phyloP scores from a whole-genome alignment of 2,797 vertebrate species.

The Lophotriccus pileatus region DNA sequence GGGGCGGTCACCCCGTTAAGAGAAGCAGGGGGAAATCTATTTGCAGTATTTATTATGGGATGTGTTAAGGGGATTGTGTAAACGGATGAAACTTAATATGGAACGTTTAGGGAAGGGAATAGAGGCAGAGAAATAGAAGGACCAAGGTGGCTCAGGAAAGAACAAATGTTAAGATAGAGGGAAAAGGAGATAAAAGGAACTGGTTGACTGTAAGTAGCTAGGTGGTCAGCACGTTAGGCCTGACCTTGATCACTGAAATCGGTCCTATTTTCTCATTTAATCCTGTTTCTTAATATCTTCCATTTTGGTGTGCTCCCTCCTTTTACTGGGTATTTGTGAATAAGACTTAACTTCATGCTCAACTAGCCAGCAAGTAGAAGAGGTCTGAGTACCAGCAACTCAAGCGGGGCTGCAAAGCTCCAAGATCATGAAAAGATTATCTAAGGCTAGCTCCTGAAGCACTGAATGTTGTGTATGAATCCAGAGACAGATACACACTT shows the following conservation, averaged over 20 bases:
- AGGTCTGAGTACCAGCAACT: neutral
- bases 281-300: neutral
- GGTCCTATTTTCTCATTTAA: neutral
- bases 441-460: neutral
- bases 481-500: fast-evolving
- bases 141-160: neutral
- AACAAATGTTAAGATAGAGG: neutral
- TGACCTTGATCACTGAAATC: neutral
- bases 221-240: neutral
- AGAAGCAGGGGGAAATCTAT: neutral
- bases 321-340: neutral
- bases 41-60: neutral
- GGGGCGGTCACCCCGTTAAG: fast-evolving
- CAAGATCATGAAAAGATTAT: neutral
- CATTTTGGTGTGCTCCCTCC: neutral
- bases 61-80: neutral
- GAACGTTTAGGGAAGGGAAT: neutral
- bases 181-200: neutral
- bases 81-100: neutral
- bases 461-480: neutral
- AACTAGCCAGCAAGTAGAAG: neutral
- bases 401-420: neutral
- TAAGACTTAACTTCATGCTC: neutral
- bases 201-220: neutral
- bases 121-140: neutral